A percentile compares a stretch with the other conserved stretches of the same genome.
Conservation (phyloP, 2,888 invertebrate species). For the Ischnura elegans region DNA sequence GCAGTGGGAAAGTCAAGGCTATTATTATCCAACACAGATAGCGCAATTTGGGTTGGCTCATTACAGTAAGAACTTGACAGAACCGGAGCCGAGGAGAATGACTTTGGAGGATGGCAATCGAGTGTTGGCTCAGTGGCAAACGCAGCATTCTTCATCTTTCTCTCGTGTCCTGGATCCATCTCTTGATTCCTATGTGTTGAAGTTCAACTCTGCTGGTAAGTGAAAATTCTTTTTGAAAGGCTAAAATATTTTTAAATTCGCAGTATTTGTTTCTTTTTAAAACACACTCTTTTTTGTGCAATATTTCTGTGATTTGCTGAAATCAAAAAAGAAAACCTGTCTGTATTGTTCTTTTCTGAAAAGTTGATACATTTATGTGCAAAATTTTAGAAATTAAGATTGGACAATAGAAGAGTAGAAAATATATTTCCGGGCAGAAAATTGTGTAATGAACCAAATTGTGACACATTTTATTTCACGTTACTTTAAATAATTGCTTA, state of each 20-base stretch:
- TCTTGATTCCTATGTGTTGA: conserved; percentile 83
- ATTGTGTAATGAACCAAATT: no score
- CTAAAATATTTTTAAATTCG: no score
- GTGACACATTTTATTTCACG: neutral
- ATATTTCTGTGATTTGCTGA: no score
- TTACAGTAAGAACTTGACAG: conserved; percentile 96
- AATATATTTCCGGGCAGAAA: no score
- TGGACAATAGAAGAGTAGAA: no score
- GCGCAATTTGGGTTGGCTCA: conserved; percentile 98
- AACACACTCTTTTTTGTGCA: no score
- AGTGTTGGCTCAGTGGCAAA: conserved; percentile 85
- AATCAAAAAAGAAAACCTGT: no score
- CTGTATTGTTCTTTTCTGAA: no score
- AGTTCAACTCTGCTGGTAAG: conserved; percentile 85
- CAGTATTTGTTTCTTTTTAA: no score
- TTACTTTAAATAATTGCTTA: conserved; percentile 76
- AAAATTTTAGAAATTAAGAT: no score
- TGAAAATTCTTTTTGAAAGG: no score
- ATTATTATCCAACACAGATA: conserved; percentile 98
- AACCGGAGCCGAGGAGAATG: conserved; percentile 87
- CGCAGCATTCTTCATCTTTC: conserved; percentile 85
- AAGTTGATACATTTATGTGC: no score
- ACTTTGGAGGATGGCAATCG: conserved; percentile 88
- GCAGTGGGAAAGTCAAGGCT: conserved; percentile 97
- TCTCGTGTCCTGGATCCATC: conserved; percentile 82